Conservation (phyloP, 2,113 vertebrate species). For the Scartelaos histophorus region DNA sequence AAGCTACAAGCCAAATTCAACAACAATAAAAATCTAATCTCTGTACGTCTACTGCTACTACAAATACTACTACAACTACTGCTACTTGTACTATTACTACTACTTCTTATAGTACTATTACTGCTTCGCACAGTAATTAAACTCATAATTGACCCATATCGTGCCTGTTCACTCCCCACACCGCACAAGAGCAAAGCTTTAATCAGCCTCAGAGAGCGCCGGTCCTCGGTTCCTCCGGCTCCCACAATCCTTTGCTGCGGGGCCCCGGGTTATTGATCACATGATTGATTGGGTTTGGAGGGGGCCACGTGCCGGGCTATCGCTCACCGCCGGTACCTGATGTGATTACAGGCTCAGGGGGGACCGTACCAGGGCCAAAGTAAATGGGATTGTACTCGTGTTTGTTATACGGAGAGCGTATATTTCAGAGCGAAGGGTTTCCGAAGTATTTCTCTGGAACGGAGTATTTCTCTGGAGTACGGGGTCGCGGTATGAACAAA, state of each 20-base stretch:
- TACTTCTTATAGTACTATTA: constrained; percentile 3
- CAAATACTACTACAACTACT: not conserved
- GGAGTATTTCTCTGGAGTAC: not conserved
- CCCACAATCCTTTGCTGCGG: constrained; percentile 61
- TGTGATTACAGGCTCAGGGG: constrained; percentile 51
- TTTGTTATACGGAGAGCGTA: constrained; percentile 4
- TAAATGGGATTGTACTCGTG: constrained; percentile 28
- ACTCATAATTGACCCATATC: constrained; percentile 59
- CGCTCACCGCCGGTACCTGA: constrained; percentile 49
- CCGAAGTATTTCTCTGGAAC: not conserved
- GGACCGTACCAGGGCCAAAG: constrained; percentile 2
- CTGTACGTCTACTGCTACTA: not conserved
- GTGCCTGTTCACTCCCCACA: constrained; percentile 19
- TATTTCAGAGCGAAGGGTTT: constrained; percentile 1
- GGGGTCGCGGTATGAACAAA: no score
- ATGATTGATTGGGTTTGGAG: constrained; percentile 67
- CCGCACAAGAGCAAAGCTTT: constrained; percentile 43
- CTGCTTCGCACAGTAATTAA: constrained; percentile 52
- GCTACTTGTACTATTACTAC: constrained; percentile 11
- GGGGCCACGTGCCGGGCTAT: constrained; percentile 34
- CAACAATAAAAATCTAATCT: not conserved
- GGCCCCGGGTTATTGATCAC: constrained; percentile 63
- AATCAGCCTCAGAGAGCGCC: constrained; percentile 64
- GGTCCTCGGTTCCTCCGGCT: constrained; percentile 51
- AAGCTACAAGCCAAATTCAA: no score